phyloP scores from a whole-genome alignment of 2,888 invertebrate genomes.

The Chorisops tibialis region DNA sequence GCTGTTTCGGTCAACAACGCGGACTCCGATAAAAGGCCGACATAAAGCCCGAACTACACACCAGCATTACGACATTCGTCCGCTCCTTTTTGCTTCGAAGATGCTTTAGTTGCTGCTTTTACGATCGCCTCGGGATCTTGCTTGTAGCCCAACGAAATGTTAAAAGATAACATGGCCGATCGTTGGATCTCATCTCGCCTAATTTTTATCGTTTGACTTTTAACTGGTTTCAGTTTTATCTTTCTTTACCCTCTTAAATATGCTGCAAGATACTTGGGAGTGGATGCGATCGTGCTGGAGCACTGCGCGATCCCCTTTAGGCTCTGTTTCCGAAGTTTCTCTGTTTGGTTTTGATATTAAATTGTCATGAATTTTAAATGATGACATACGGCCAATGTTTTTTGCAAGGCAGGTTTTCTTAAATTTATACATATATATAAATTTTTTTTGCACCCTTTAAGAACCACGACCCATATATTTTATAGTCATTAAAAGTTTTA shows the following conservation, averaged over 20 bases:
- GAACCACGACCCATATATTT: no score
- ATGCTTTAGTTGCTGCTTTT: conserved; percentile 14
- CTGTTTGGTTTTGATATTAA: not conserved
- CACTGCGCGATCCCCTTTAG: no score
- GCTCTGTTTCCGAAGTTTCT: not conserved
- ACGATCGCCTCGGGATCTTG: conserved; percentile 1
- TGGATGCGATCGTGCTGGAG: not conserved
- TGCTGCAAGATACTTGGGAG: not conserved
- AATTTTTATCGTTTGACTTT: not conserved
- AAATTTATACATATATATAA: no score
- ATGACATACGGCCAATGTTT: not conserved
- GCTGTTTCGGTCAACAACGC: not conserved
- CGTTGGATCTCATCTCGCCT: not conserved
- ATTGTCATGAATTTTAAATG: conserved; percentile 3
- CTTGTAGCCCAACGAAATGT: no score
- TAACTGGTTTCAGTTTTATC: not conserved
- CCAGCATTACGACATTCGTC: conserved; percentile 6
- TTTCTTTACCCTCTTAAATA: not conserved
- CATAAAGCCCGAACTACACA: not conserved
- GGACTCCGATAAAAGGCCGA: not conserved
- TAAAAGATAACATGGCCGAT: no score
- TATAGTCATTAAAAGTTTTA: no score
- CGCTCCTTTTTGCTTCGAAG: no score
- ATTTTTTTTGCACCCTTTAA: no score
- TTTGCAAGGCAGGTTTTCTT: not conserved